phyloP scores from a whole-genome alignment of 2,113 vertebrate species.

The Protobothrops flavoviridis region DNA sequence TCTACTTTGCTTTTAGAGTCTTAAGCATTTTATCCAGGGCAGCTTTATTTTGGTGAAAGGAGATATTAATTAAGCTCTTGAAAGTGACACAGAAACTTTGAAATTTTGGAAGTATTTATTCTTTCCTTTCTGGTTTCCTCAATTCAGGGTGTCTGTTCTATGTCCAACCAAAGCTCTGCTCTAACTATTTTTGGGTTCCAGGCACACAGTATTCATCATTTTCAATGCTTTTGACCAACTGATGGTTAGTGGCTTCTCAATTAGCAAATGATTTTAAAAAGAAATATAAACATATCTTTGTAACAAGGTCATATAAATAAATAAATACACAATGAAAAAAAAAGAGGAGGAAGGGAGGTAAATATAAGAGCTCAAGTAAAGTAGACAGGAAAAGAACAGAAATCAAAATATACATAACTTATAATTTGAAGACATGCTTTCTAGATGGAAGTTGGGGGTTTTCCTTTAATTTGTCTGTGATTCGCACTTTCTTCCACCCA shows the following conservation, averaged over 20 bases:
- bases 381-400: background rate
- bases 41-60: background rate
- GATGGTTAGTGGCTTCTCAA: background rate
- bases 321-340: background rate
- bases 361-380: background rate
- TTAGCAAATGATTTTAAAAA: background rate
- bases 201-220: background rate
- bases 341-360: background rate
- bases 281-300: too few relatives aligned
- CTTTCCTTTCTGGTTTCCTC: background rate
- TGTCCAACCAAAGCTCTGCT: background rate
- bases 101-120: background rate
- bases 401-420: background rate
- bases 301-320: background rate
- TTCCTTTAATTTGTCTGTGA: background rate
- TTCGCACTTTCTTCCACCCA: background rate
- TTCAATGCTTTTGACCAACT: background rate
- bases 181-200: background rate
- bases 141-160: background rate
- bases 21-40: background rate
- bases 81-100: background rate
- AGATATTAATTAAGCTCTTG: background rate
- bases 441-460: background rate
- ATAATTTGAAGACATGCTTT: background rate
- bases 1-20: background rate